phyloP scores from a whole-genome alignment of 2,888 invertebrate genomes.

The Microctonus brassicae region DNA sequence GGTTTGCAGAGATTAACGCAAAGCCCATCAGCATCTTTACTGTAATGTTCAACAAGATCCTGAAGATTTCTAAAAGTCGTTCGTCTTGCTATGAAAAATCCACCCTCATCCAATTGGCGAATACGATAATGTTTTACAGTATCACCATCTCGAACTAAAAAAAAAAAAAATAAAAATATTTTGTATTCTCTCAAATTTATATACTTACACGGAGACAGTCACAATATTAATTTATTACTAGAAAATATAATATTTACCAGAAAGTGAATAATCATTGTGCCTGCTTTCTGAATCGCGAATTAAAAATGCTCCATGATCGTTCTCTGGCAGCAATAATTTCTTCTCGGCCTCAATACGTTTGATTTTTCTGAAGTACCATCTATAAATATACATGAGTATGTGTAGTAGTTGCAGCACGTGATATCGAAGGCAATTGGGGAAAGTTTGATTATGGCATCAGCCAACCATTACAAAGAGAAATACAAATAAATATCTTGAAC shows the following conservation, averaged over 20 bases:
- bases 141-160: conserved; percentile 94
- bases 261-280: conserved; percentile 98
- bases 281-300: conserved; percentile 99
- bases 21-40: conserved; percentile 96
- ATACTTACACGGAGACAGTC: not conserved
- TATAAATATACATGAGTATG: conserved; percentile 71
- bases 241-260: conserved; percentile 79
- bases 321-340: conserved; percentile 94
- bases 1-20: conserved; percentile 97
- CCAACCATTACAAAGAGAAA: conserved; percentile 31
- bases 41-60: conserved; percentile 98
- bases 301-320: conserved; percentile 99
- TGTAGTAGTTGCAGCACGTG: not conserved
- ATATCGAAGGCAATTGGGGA: conserved; percentile 21
- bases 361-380: conserved; percentile 99
- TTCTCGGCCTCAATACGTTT: conserved; percentile 99
- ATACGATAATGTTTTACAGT: conserved; percentile 99
- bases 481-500: conserved; percentile 50
- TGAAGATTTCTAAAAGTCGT: conserved; percentile 97
- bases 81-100: conserved; percentile 98
- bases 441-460: conserved; percentile 31
- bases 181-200: not conserved
- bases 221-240: too few relatives aligned
- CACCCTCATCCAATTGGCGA: conserved; percentile 97
- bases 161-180: too few relatives aligned